Evolutionary conservation across 2,888 invertebrate genomes (phyloP).

Genomic region (Hofmannophila pseudospretella): DNA sequence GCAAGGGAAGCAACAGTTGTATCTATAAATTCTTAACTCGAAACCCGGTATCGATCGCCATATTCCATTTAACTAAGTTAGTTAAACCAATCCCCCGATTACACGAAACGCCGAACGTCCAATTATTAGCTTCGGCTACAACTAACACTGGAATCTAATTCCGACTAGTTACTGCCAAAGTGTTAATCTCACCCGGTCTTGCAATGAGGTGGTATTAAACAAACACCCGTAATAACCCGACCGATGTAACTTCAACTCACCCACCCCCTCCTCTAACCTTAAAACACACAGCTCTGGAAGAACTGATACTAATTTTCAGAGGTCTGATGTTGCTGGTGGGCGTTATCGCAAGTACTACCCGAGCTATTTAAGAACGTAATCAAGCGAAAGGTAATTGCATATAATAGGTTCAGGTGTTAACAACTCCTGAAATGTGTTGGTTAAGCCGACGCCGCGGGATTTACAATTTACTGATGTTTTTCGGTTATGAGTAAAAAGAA

Average conservation of each 20-base stretch:
- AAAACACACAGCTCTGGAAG: conserved; percentile 5
- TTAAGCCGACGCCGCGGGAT: conserved; percentile 28
- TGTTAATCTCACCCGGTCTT: conserved; percentile 26
- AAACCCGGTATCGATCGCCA: not conserved
- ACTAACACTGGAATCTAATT: conserved; percentile 27
- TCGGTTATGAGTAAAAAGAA: too few relatives aligned
- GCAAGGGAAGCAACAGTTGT: not conserved
- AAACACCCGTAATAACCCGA: conserved; percentile 24
- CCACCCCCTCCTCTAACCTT: not conserved
- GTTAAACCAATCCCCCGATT: conserved; percentile 14
- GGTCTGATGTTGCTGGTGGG: conserved; percentile 20
- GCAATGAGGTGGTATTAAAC: conserved; percentile 27
- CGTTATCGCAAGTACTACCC: conserved; percentile 33
- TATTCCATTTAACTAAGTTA: conserved; percentile 10
- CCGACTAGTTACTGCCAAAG: conserved; percentile 23
- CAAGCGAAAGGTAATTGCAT: conserved; percentile 36
- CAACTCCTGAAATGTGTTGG: conserved; percentile 36
- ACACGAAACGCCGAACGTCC: conserved; percentile 18
- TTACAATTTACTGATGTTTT: conserved; percentile 24
- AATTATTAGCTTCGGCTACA: conserved; percentile 22
- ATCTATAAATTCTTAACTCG: conserved; percentile 1
- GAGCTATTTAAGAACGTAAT: conserved; percentile 43
- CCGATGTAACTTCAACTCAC: conserved; percentile 17
- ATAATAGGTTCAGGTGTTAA: conserved; percentile 55
- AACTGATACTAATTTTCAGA: conserved; percentile 11